Base-by-base conservation (phyloP, 1,140 invertebrate genomes). In the Drosophila carrolli region DNA sequence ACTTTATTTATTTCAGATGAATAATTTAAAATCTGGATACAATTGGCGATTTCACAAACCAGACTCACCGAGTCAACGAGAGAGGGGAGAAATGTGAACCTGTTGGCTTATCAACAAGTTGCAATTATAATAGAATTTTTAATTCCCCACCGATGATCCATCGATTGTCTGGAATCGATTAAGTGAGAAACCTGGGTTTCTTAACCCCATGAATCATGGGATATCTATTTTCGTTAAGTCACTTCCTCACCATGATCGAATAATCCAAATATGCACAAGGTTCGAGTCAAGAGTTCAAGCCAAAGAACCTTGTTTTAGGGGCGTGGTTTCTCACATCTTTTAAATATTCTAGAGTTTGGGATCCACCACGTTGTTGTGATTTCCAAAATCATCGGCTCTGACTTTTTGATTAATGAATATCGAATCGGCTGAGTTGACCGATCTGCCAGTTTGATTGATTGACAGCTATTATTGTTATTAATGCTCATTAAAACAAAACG, bases 401-500 rank as follows among this genome's bases (percentile, higher is more conserved):
- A 54, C 37, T 7, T 55, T 29, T 44, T 88, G 82, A 86, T 86
- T 82, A 58, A 86, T 86, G 71, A 65, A 16, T 75, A 61, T 27
- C 56, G 56, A 53, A 48, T 46, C 19, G 13, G 32, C 19, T 48
- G 19, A 47, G 59, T 53, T 63, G 63, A 57, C 73, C 74, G 51
- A 41, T 48, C 41, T 43, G 53, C 44, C 40, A 19, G 44, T 44
- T 73, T 83, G 77, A 84, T 84, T 81, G 80, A 88, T 89, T 59
- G 68, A 53, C 82, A 40, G 61, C 57, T 54, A 81, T 78, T 77
- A 65, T 72, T 57, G 77, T 72, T 63, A 78, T 73, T 68, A 83
- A 70, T 68, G 71, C 66, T 50, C 71, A 88, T 86, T 76, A 73
- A 83, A 59, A 62, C 72, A 73, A 68, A 86, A 89, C 72, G 76